These are phyloP conservation scores for Pterophyllum scalare DNA, from an alignment of 2,113 vertebrate genomes.

Conservation along the genomic window DNA sequence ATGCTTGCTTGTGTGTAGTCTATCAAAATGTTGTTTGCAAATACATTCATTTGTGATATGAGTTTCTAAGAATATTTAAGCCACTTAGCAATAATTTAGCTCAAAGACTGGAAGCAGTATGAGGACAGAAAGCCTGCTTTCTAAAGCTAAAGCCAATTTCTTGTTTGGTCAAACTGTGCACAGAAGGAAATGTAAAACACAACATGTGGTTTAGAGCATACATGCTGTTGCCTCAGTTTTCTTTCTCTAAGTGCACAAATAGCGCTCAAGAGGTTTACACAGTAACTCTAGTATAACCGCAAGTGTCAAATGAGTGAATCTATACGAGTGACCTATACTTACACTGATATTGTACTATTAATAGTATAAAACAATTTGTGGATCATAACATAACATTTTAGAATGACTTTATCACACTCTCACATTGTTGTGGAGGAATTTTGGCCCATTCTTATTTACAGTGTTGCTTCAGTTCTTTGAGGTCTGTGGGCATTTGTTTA, in stretches of 20 bases:
- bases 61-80: not conserved
- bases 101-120: not conserved
- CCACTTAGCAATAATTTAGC: not conserved
- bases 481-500: not conserved
- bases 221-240: not conserved
- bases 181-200: accelerated
- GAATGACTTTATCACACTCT: not conserved
- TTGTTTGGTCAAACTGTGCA: too few relatives aligned
- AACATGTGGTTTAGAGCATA: not conserved
- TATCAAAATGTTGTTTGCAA: not conserved
- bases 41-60: not conserved
- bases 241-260: not conserved
- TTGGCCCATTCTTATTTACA: not conserved
- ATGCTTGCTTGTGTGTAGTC: not conserved
- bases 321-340: too few relatives aligned
- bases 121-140: not conserved
- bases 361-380: too few relatives aligned
- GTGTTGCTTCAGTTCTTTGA: not conserved
- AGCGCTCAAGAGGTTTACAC: not conserved
- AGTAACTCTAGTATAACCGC: not conserved
- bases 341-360: too few relatives aligned
- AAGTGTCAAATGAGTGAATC: too few relatives aligned
- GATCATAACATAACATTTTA: too few relatives aligned
- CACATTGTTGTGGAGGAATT: not conserved
- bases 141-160: not conserved